phyloP scores from a whole-genome alignment of 2,888 invertebrate species.

The Julus scanicus region DNA sequence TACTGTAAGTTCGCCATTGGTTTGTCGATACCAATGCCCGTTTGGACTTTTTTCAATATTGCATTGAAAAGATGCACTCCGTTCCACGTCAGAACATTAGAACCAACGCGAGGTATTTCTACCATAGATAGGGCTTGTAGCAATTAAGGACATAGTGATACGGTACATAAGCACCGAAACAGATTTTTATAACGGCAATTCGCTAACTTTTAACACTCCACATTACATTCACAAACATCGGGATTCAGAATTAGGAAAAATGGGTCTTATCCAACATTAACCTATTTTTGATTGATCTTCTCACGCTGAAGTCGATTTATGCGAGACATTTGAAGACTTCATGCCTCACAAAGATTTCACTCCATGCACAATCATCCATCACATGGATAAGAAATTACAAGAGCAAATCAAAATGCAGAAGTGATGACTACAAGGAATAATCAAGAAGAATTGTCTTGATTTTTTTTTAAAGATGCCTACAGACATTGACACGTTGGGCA shows the following conservation, averaged over 20 bases:
- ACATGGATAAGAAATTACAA: neutral
- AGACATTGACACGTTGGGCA: too few species aligned
- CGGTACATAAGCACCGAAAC: neutral
- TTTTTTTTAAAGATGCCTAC: too few species aligned
- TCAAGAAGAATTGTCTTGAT: too few species aligned
- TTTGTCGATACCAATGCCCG: neutral
- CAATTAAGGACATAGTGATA: neutral
- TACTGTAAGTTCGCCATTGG: conserved; percentile 30
- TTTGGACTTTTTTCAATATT: conserved; percentile 12
- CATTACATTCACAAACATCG: too few species aligned
- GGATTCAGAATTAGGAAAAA: too few species aligned
- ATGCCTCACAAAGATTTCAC: neutral
- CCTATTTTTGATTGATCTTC: too few species aligned
- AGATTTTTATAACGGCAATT: too few species aligned
- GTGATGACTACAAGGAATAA: too few species aligned
- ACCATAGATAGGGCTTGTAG: neutral
- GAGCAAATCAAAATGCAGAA: neutral
- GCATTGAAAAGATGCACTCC: neutral
- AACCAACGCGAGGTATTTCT: neutral
- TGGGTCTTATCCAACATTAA: too few species aligned
- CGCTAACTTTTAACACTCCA: neutral
- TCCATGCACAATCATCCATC: neutral
- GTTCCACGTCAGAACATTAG: neutral
- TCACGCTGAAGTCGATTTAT: too few species aligned
- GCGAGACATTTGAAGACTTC: too few species aligned